Evolutionary conservation across 2,888 invertebrate species (phyloP).

Genomic region (Mesopsocus fuscifrons): DNA sequence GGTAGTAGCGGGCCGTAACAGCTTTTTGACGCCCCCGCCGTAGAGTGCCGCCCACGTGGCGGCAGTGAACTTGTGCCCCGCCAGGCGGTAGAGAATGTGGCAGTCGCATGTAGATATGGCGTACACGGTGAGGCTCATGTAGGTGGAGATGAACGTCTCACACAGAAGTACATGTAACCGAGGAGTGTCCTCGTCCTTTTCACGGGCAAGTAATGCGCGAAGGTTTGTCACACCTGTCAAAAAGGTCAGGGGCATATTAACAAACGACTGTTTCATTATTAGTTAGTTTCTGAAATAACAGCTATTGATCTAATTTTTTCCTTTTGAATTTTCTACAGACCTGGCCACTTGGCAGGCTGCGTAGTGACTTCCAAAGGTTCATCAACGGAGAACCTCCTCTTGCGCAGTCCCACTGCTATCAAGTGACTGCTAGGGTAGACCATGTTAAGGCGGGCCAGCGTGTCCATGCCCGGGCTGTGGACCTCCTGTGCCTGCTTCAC

Average conservation of each 20-base stretch:
- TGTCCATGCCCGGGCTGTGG: conserved; percentile 22
- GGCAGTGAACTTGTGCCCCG: conserved; percentile 61
- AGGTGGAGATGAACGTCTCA: conserved; percentile 87
- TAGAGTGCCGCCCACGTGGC: conserved; percentile 66
- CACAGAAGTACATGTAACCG: conserved; percentile 76
- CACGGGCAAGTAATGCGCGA: conserved; percentile 72
- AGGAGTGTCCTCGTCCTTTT: conserved; percentile 89
- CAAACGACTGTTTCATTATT: no score
- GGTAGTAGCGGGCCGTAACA: conserved; percentile 57
- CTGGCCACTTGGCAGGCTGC: conserved; percentile 76
- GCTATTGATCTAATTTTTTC: no score
- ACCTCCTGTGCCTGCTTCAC: conserved; percentile 31
- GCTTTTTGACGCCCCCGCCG: conserved; percentile 76
- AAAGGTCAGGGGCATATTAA: no score
- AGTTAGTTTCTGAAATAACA: no score
- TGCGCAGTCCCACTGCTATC: conserved; percentile 39
- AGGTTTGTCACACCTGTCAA: conserved; percentile 70
- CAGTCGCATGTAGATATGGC: conserved; percentile 87
- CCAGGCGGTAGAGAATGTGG: conserved; percentile 70
- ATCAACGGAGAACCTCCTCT: conserved; percentile 56
- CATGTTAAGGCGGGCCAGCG: conserved; percentile 20
- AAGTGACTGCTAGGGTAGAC: conserved; percentile 38
- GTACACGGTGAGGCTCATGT: conserved; percentile 79
- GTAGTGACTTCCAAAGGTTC: conserved; percentile 63
- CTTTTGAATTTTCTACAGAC: conserved; percentile 18